Conservation (phyloP, 2,888 invertebrate species). For the Dusona sp. region DNA sequence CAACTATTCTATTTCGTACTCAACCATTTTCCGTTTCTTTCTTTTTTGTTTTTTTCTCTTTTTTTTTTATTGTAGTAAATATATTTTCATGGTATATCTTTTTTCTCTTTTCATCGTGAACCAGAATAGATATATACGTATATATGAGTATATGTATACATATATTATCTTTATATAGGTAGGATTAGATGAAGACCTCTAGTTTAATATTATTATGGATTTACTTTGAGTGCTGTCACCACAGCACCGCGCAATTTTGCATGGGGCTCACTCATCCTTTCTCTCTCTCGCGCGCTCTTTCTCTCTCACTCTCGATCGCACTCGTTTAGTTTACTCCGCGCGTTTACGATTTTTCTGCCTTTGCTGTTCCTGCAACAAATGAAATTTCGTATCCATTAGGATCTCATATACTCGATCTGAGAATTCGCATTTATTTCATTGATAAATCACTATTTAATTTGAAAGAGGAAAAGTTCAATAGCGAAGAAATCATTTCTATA, state of each 20-base stretch:
- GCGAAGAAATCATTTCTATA: too few species aligned
- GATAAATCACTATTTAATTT: too few species aligned
- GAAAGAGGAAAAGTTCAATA: neutral
- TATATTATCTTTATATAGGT: slow-evolving; percentile 76
- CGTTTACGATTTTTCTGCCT: slow-evolving; percentile 81
- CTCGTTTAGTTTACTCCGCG: slow-evolving; percentile 74
- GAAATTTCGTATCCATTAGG: neutral
- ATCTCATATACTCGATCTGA: neutral
- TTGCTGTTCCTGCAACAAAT: slow-evolving; percentile 70
- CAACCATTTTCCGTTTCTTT: too few species aligned
- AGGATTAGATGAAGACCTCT: slow-evolving; percentile 84
- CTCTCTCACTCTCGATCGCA: slow-evolving; percentile 47
- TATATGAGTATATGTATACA: slow-evolving; percentile 75
- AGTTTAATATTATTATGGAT: slow-evolving; percentile 79
- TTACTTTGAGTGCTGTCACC: slow-evolving; percentile 79
- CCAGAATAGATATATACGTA: slow-evolving; percentile 75
- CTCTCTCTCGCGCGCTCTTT: slow-evolving; percentile 59
- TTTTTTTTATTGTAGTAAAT: slow-evolving; percentile 77
- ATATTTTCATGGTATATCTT: slow-evolving; percentile 71
- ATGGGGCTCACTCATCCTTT: slow-evolving; percentile 20
- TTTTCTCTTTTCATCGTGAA: slow-evolving; percentile 69
- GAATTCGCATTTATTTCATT: too few species aligned
- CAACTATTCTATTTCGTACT: too few species aligned
- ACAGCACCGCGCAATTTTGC: slow-evolving; percentile 50
- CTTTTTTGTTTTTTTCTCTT: too few species aligned